Base-by-base conservation (phyloP, 2,888 invertebrate species). In the Pardosa pseudoannulata region DNA sequence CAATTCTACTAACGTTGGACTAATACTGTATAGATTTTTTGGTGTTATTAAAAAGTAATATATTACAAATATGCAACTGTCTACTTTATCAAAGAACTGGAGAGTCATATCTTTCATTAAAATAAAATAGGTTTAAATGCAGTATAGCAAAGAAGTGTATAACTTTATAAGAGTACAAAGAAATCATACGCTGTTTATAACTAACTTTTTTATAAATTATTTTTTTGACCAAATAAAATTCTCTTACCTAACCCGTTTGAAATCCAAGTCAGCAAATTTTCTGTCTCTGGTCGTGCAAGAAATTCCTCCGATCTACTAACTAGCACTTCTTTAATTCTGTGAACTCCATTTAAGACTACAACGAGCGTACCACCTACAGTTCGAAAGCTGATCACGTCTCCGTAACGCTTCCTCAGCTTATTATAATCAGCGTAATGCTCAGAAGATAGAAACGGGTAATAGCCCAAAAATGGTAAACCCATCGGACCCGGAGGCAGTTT, bases 381-480 rank as follows among this genome's bases (percentile, higher is more conserved):
- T 67, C 67, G 31, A 5, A 67, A 67, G n/a, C 67, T 7, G 27
- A 67, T 16, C 0, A 67, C 67, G 9, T 67, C n/a, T n/a, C 67
- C 67, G 32, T 67, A 67, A n/a, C n/a, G n/a, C n/a, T 67, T 67
- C 7, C 27, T 11, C 9, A 67, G 29, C n/a, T 67, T 28, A 31
- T 23, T 11, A 13, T 27, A 67, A 28, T 67, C 19, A 7, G 28
- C 9, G 28, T 67, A 31, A 3, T 28, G 67, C 31, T n/a, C 16
- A 31, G 1, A 9, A 0, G 31, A 16, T 7, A 67, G 19, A 28
- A 67, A 67, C 5, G 67, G 67, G 19, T 32, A 67, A 19, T 67
- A 67, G 13, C 67, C 67, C 16, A 67, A 16, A 28, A 67, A 13
- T 67, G 67, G 67, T n/a, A 67, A 67, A 28, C 67, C 67, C 67